A percentile compares a stretch with the other conserved stretches of the same genome.
Evolutionary conservation across 2,888 invertebrate species (phyloP).

Genomic region (Heliconius ethilla): DNA sequence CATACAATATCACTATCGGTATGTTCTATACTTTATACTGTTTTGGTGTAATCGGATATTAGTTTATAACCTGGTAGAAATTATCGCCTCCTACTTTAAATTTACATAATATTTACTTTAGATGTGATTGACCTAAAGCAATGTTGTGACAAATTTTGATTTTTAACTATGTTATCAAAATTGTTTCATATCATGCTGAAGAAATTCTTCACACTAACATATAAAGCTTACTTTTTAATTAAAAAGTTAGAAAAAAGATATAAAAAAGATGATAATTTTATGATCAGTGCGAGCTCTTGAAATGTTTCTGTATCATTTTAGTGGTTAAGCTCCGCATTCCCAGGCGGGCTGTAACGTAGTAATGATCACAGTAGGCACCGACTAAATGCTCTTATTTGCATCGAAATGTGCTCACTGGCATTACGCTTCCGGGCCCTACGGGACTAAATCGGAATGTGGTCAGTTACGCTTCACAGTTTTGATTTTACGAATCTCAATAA

Average conservation of each 20-base stretch:
- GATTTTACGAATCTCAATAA: constrained; percentile 47
- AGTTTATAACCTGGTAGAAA: background rate
- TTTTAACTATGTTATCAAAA: background rate
- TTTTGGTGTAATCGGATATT: background rate
- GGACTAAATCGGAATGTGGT: constrained; percentile 56
- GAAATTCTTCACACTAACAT: background rate
- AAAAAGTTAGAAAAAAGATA: background rate
- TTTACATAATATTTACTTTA: background rate
- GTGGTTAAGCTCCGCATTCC: constrained; percentile 67
- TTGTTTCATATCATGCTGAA: background rate
- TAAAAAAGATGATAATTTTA: background rate
- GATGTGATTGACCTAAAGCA: too few species aligned
- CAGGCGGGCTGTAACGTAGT: constrained; percentile 71
- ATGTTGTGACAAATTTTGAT: background rate
- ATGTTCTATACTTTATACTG: background rate
- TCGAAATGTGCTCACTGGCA: constrained; percentile 68
- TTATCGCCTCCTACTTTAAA: background rate
- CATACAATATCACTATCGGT: background rate
- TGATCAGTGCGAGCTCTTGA: constrained; percentile 37
- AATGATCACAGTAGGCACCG: constrained; percentile 72
- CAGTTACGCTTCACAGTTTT: constrained; percentile 47
- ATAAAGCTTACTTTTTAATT: background rate
- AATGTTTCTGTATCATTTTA: constrained; percentile 71
- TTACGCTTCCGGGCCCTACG: constrained; percentile 57
- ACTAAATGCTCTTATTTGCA: constrained; percentile 75